phyloP scores from a whole-genome alignment of 2,888 invertebrate genomes.

The Monoplex corrugatus region DNA sequence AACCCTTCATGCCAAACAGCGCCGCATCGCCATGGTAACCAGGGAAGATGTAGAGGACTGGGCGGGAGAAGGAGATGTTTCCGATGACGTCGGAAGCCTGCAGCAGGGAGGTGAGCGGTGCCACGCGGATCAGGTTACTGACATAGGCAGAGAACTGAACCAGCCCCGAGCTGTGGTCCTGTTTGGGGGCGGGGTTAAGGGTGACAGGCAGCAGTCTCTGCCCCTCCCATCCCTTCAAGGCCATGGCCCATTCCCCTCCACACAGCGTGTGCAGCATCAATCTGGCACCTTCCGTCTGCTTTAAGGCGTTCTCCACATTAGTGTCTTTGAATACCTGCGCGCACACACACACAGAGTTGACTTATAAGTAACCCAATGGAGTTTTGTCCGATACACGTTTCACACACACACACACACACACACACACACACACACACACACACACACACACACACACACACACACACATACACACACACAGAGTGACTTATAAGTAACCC shows the following conservation, averaged over 20 bases:
- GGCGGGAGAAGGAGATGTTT: constrained; percentile 94
- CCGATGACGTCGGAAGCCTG: constrained; percentile 97
- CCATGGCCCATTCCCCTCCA: constrained; percentile 91
- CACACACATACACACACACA: too few species aligned
- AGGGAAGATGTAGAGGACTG: constrained; percentile 98
- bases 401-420: too few species aligned
- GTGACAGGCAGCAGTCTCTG: constrained; percentile 76
- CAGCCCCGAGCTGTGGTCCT: constrained; percentile 70
- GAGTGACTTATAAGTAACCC: too few species aligned
- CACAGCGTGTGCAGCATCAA: constrained; percentile 94
- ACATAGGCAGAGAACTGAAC: constrained; percentile 78
- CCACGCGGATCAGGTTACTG: constrained; percentile 72
- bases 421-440: neutral
- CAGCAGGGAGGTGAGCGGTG: constrained; percentile 83
- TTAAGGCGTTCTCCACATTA: constrained; percentile 94
- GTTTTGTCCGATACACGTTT: neutral
- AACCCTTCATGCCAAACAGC: constrained; percentile 97
- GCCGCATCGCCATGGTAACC: constrained; percentile 98
- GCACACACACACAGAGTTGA: neutral
- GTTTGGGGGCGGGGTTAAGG: constrained; percentile 90
- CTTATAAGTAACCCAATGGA: too few species aligned
- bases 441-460: neutral
- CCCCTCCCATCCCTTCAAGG: constrained; percentile 83
- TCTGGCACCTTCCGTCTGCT: constrained; percentile 94
- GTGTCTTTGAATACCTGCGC: constrained; percentile 92